These are phyloP conservation scores for Phyllotreta striolata DNA, from an alignment of 2,888 invertebrate species.

Conservation along the genomic window DNA sequence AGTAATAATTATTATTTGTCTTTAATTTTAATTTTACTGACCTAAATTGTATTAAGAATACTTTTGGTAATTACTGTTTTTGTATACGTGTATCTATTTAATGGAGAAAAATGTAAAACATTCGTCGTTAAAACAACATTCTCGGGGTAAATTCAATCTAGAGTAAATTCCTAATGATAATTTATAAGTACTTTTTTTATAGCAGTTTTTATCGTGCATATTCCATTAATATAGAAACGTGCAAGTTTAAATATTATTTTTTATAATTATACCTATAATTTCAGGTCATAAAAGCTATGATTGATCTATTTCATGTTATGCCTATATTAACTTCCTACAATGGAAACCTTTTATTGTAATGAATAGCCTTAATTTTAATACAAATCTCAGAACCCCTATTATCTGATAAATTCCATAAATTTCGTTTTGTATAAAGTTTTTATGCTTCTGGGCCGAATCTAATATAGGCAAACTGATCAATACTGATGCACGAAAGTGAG, in stretches of 20 bases:
- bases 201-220: too few species aligned
- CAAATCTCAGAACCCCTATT: conserved; percentile 23
- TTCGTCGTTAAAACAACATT: too few species aligned
- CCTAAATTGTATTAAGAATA: too few species aligned
- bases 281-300: conserved; percentile 7
- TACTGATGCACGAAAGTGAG: conserved; percentile 15
- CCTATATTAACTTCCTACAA: conserved; percentile 20
- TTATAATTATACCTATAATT: conserved; percentile 8
- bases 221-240: neutral
- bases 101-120: too few species aligned
- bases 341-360: conserved; percentile 25
- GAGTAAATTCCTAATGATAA: too few species aligned
- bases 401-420: conserved; percentile 28
- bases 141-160: too few species aligned
- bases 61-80: too few species aligned
- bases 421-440: conserved; percentile 20
- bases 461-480: conserved; percentile 22
- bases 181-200: too few species aligned
- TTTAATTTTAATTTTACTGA: too few species aligned
- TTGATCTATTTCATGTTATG: conserved; percentile 22
- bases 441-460: conserved; percentile 17
- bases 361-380: conserved; percentile 22
- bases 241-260: neutral
- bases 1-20: too few species aligned
- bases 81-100: too few species aligned